These are phyloP conservation scores for Chiroxiphia lanceolata DNA, from an alignment of 2,797 vertebrate genomes.

Conservation along the genomic window DNA sequence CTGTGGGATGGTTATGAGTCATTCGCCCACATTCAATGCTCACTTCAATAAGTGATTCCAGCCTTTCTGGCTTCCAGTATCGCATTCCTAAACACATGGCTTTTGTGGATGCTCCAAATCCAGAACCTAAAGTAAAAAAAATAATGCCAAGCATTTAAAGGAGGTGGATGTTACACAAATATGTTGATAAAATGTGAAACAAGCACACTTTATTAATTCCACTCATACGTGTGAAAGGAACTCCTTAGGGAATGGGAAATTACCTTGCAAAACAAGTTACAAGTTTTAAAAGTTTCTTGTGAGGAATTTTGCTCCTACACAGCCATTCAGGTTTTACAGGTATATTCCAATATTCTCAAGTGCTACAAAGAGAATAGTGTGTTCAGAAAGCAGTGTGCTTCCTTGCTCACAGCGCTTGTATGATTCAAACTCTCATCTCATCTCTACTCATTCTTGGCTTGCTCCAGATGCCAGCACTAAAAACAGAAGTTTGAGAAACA, in stretches of 20 bases:
- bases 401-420: neutral
- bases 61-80: constrained; percentile 91
- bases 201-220: neutral
- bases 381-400: neutral
- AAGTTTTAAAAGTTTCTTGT: neutral
- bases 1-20: constrained; percentile 99
- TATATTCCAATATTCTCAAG: neutral
- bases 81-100: constrained; percentile 97
- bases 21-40: constrained; percentile 94
- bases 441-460: neutral
- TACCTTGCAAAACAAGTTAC: neutral
- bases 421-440: neutral
- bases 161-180: neutral
- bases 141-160: neutral
- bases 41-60: constrained; percentile 91
- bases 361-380: fast-evolving
- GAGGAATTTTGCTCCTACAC: neutral
- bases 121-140: constrained; percentile 82
- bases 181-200: neutral
- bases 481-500: neutral
- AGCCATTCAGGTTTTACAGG: neutral
- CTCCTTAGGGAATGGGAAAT: neutral
- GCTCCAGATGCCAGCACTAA: neutral
- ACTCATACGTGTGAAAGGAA: neutral
- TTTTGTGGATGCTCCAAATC: constrained; percentile 93